A percentile compares a stretch with the other conserved stretches of the same genome.
Conservation (phyloP, 2,797 vertebrate genomes). For the Pyrocephalus nanus region DNA sequence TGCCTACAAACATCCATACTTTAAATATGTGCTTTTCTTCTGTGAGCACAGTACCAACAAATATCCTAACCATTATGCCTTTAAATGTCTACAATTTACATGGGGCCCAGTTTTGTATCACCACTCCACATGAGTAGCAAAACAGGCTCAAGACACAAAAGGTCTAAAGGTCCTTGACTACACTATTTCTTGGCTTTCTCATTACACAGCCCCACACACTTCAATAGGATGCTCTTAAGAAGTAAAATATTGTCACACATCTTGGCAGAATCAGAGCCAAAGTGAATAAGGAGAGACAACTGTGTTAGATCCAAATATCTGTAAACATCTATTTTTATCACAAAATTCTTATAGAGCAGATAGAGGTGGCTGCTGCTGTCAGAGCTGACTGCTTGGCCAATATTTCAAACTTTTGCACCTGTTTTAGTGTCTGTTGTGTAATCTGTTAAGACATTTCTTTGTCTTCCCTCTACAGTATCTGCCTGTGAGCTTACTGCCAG, state of each 20-base stretch:
- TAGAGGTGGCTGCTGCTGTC: neutral
- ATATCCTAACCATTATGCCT: neutral
- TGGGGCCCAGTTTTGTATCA: neutral
- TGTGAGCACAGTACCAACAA: neutral
- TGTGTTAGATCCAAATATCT: neutral
- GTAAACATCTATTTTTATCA: neutral
- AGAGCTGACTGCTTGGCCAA: neutral
- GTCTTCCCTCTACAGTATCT: neutral
- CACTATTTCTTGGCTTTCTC: neutral
- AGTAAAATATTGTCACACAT: neutral
- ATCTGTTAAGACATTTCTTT: neutral
- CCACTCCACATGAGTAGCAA: neutral
- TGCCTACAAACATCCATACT: neutral
- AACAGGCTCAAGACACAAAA: neutral
- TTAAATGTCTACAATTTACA: neutral
- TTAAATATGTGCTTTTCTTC: neutral
- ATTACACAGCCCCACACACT: neutral
- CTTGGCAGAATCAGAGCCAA: neutral
- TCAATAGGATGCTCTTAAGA: neutral
- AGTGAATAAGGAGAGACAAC: neutral
- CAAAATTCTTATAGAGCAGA: neutral
- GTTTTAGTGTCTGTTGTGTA: neutral
- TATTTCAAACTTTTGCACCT: neutral
- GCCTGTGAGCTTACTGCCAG: neutral
- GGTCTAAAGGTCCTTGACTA: neutral